Evolutionary conservation across 2,888 invertebrate genomes (phyloP), one percentile per base, ranked within the genome.

Genomic region (Brachycybe producta): DNA sequence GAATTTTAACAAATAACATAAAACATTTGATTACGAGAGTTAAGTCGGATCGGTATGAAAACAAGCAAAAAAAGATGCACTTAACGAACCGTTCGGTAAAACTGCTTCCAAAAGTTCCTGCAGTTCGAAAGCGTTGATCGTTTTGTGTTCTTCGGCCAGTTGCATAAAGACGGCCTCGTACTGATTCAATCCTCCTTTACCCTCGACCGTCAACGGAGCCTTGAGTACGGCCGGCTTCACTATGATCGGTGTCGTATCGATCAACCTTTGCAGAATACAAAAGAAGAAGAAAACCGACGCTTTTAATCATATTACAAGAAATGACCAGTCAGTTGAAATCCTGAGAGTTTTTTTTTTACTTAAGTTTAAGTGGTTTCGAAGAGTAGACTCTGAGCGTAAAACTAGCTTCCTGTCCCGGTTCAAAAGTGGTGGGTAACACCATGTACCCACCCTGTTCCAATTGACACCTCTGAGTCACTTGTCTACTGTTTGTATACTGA

Each of bases 131-230:
- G 87, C 83, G 61, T 88, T 87, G 24, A 91, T 84, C 0, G 88
- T 85, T 61, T 80, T 75, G 63, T 88, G 87, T 62, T 91, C 90
- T 64, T 91, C 90, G 0, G 90, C 88, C 55, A 90, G 67, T 63
- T 90, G 87, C 53, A 90, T 71, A 64, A 91, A 91, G 2, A 90
- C 82, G 0, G 85, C 82, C 63, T 91, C 88, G 64, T 91, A 91
- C 62, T 88, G 87, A 43, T 78, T 76, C 60, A 85, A 82, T 59
- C 79, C 80, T 59, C 79, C 80, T 64, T 79, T 81, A 1, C 77
- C 76, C 56, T 82, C 80, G 3, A 50, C 58, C 39, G 59, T 58
- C 0, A 77, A 73, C 0, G 82, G 82, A 1, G 83, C 82, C 67
- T 80, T 81, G n/a, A 84, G 73, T 53, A 85, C 73, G 0, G 82